Percentiles rank a stretch among this genome's conserved stretches.
Conservation (phyloP, 2,888 invertebrate species). For the Pyrocoelia pectoralis region DNA sequence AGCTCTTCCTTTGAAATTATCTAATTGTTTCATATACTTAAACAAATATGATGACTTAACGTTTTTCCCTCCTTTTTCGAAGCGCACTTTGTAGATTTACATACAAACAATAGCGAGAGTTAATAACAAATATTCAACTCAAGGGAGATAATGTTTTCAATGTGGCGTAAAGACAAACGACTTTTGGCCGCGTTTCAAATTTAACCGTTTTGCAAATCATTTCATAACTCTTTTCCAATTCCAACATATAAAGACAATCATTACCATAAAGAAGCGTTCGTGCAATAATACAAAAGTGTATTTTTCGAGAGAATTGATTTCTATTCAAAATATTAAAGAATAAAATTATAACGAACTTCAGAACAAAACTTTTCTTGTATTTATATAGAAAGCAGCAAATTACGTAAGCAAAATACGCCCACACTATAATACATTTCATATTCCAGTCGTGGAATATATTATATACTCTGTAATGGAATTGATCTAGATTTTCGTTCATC, state of each 20-base stretch:
- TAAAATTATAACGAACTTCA: neutral
- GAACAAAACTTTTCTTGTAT: too few species aligned
- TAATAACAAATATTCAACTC: neutral
- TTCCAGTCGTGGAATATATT: neutral
- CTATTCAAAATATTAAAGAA: neutral
- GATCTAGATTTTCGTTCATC: neutral
- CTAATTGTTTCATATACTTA: too few species aligned
- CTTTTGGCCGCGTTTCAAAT: conserved; percentile 10
- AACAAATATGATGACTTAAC: too few species aligned
- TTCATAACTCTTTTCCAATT: neutral
- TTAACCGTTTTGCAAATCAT: conserved; percentile 2
- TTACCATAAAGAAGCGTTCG: neutral
- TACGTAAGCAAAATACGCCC: neutral
- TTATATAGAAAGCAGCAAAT: too few species aligned
- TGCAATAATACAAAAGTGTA: neutral
- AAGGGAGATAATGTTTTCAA: neutral
- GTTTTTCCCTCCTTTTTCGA: too few species aligned
- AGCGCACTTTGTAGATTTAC: too few species aligned
- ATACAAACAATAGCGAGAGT: neutral
- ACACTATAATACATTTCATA: neutral
- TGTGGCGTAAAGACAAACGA: neutral
- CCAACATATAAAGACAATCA: neutral
- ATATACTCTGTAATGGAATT: neutral
- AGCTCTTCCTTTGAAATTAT: too few species aligned
- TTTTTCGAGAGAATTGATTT: neutral